Base-by-base conservation (phyloP, 1,140 invertebrate genomes). In the Drosophila repleta region DNA sequence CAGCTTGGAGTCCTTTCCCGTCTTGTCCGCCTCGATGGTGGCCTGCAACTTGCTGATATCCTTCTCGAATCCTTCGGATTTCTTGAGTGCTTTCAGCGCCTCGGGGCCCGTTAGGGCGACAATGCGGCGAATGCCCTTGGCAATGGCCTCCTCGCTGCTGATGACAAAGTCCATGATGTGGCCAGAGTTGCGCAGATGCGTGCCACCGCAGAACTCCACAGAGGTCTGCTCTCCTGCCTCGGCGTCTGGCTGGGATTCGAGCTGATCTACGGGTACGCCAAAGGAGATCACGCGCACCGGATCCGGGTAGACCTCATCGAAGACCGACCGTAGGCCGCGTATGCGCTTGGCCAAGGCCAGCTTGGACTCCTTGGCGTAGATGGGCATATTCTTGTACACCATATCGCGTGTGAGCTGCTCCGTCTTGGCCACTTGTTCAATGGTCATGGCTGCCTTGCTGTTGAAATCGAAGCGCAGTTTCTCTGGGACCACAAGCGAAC, bases 171-270 rank as follows among this genome's bases (percentile, higher is more conserved):
- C 95, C 51, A 97, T 97, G 90, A 99, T 96, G 90, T 99, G 97
- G 0, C 96, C 95, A 24, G 97, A 96, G 77, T 95, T 95, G 74
- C 96, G 94, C 46, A 99, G 94, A 94, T 99, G 98, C 5, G 99
- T 99, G 85, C 99, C 99, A 70, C 99, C 99, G 93, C 99, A 99
- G 93, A 99, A 99, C 93, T 99, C 99, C n/a, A 99, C 96, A 20
- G 98, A 99, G 1, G 98, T 99, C 51, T 95, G 92, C 48, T 94
- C 94, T 4, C 96, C 98, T 45, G 93, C 94, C 13, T 95, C 93
- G 21, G 95, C 94, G 37, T 96, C 94, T 1, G 98, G 98, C 93
- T 99, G 95, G 49, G 94, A 93, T 88, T 98, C 95, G 7, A 99
- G 93, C 37, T 97, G 94, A 75, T 99, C 97, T 15, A 99, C 95